Evolutionary conservation across 2,797 vertebrate genomes (phyloP).

Genomic region (Carduelis carduelis): DNA sequence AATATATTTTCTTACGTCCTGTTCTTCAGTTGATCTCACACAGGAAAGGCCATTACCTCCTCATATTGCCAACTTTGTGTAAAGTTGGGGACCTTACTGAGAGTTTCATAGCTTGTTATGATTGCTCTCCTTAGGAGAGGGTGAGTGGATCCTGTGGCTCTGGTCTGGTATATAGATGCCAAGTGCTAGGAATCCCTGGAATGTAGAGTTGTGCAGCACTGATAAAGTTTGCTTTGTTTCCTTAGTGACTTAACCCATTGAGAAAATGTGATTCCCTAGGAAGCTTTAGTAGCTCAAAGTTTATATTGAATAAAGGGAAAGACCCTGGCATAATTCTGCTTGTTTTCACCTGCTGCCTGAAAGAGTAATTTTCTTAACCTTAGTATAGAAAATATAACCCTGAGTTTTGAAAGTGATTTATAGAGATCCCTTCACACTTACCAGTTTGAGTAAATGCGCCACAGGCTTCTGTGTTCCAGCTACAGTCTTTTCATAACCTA

Average conservation of each 20-base stretch:
- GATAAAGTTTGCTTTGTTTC: constrained; percentile 99
- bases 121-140: constrained; percentile 11
- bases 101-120: constrained; percentile 29
- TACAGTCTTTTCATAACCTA: constrained; percentile 27
- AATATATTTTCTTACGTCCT: background rate
- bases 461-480: constrained; percentile 41
- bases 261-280: constrained; percentile 80
- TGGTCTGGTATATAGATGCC: constrained; percentile 82
- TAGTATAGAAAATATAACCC: constrained; percentile 58
- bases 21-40: background rate
- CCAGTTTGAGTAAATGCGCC: constrained; percentile 52
- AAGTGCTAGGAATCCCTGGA: constrained; percentile 93
- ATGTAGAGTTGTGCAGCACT: constrained; percentile 89
- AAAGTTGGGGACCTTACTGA: constrained; percentile 1
- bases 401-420: constrained; percentile 67
- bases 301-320: constrained; percentile 71
- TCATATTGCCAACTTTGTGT: background rate
- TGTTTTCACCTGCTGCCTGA: constrained; percentile 76
- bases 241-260: constrained; percentile 84
- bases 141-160: constrained; percentile 46
- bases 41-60: background rate
- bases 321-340: constrained; percentile 62
- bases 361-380: constrained; percentile 75
- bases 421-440: constrained; percentile 56
- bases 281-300: constrained; percentile 77